Conservation (phyloP, 2,888 invertebrate species). For the Hirtodrosophila cameraria region DNA sequence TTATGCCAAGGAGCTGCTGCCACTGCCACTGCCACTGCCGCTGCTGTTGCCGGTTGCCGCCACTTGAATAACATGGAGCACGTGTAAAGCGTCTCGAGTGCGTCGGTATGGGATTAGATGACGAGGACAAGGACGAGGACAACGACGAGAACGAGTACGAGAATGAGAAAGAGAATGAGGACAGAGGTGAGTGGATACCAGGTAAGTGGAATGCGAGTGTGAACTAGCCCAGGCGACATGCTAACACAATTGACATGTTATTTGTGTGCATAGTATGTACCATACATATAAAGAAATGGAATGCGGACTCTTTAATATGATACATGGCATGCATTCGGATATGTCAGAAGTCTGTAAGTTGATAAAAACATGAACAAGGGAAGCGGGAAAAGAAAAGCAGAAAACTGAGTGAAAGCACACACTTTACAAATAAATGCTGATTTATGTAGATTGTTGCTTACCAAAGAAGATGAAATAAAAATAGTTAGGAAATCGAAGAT, state of each 20-base stretch:
- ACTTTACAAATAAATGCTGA: slow-evolving; percentile 1
- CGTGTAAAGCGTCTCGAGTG: slow-evolving; percentile 77
- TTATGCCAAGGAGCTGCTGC: slow-evolving; percentile 74
- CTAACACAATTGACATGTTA: slow-evolving; percentile 31
- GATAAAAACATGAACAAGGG: slow-evolving; percentile 17
- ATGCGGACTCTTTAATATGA: slow-evolving; percentile 24
- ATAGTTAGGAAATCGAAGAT: neutral
- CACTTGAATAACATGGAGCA: slow-evolving; percentile 73
- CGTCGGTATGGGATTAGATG: slow-evolving; percentile 74
- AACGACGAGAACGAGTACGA: no score
- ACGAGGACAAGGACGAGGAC: no score
- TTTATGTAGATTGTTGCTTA: neutral
- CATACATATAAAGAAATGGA: slow-evolving; percentile 10
- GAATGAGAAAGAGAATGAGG: no score
- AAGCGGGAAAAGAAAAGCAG: slow-evolving; percentile 7
- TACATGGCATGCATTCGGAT: slow-evolving; percentile 35
- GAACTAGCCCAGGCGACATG: slow-evolving; percentile 61
- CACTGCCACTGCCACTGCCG: slow-evolving; percentile 31
- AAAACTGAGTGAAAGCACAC: slow-evolving; percentile 1
- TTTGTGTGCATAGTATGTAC: neutral
- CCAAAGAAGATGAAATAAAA: neutral
- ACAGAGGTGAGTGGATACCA: slow-evolving; percentile 16
- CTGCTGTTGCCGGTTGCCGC: slow-evolving; percentile 51
- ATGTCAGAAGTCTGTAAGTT: slow-evolving; percentile 28
- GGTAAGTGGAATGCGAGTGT: slow-evolving; percentile 54